phyloP scores from a whole-genome alignment of 2,888 invertebrate species.

The Leptinotarsa haldemani region DNA sequence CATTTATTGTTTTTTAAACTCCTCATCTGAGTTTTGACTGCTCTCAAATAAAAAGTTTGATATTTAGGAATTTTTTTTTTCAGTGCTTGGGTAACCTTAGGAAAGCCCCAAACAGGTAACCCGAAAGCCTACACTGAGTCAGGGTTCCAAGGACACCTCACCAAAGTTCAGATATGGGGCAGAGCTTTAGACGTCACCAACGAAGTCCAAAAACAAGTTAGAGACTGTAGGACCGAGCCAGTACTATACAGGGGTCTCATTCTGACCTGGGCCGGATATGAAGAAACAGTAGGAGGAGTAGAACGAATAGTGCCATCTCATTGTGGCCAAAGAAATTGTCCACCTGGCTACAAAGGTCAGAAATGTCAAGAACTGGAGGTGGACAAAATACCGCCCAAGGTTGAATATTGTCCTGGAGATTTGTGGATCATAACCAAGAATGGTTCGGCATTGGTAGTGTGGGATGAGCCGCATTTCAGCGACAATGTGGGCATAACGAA shows the following conservation, averaged over 20 bases:
- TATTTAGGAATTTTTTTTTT: conserved; percentile 51
- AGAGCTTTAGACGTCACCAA: conserved; percentile 90
- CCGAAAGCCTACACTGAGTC: conserved; percentile 86
- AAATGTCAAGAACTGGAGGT: conserved; percentile 81
- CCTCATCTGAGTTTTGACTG: no score
- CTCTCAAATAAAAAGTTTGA: no score
- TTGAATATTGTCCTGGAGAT: conserved; percentile 93
- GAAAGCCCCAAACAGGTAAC: conserved; percentile 86
- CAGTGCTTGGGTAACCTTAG: conserved; percentile 92
- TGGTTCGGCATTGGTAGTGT: conserved; percentile 88
- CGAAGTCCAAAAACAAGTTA: conserved; percentile 93
- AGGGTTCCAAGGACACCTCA: conserved; percentile 96
- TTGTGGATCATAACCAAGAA: conserved; percentile 94
- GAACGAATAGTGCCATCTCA: conserved; percentile 91
- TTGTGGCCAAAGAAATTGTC: conserved; percentile 90
- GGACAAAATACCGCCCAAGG: conserved; percentile 78
- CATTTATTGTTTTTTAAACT: no score
- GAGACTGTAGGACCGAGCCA: conserved; percentile 92
- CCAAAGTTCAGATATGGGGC: conserved; percentile 95
- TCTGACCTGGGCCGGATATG: conserved; percentile 94
- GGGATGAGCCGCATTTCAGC: conserved; percentile 92
- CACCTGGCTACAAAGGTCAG: conserved; percentile 85
- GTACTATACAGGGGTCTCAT: conserved; percentile 88
- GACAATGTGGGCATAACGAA: conserved; percentile 87
- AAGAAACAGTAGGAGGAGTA: conserved; percentile 87